Base-by-base conservation (phyloP, 2,888 invertebrate species). In the Hirtodrosophila trivittata region DNA sequence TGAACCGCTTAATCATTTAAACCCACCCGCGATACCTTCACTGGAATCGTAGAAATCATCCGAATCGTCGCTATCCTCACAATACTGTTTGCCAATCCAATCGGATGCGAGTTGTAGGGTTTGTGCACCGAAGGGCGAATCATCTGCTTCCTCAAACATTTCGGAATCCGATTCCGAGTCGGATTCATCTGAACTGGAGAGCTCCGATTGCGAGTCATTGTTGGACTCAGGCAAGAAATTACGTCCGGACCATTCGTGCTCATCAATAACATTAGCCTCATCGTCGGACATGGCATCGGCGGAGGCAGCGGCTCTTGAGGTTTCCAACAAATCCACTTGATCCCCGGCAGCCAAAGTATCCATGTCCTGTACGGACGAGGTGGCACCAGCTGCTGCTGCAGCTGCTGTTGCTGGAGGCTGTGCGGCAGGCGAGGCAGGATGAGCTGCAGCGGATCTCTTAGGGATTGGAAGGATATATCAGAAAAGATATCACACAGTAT, bases 231-330 rank as follows among this genome's bases (percentile, higher is more conserved):
- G 95, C 35, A 96, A 94, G 90, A 97, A 97, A 92, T 98, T 98
- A 75, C 97, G 93, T 80, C 97, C 97, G 0, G 97, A 97, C 96
- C 98, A 97, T 89, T 98, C 97, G 88, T 98, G 97, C 89, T 98
- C 98, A 88, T 97, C 97, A 91, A 97, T 96, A 90, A 96, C 96
- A 90, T 94, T 94, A 30, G 90, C 91, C 16, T 93, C 92, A 37
- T 90, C 91, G 78, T 94, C 94, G 1, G 93, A 94, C 85, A 93
- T 92, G 50, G 92, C 92, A 18, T 94, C 94, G 9, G 94, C 77
- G 0, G 83, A 82, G 13, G 72, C 82, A 14, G 72, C 64, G 8
- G 83, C 73, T 32, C 73, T 69, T 6, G 85, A 66, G 12, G 90
- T 87, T 74, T 91, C 90, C 63, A 91, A 70, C 9, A 91, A 69